A percentile compares a stretch with the other conserved stretches of the same genome.
These are phyloP conservation scores for Aspidapion aeneum DNA, from an alignment of 2,888 invertebrate species.

Conservation along the genomic window DNA sequence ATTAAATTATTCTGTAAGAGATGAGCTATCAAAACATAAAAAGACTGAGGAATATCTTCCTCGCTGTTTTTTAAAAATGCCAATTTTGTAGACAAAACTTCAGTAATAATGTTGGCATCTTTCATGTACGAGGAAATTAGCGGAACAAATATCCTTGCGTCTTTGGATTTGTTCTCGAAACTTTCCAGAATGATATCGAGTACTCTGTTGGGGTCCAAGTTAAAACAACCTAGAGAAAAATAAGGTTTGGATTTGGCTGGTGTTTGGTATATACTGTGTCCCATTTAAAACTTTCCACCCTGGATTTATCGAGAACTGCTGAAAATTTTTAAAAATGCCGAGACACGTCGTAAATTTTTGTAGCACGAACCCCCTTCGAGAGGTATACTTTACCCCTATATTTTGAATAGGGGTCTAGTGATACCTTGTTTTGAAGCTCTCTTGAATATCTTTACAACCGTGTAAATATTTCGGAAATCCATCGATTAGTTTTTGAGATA, in stretches of 20 bases:
- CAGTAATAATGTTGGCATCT: constrained; percentile 83
- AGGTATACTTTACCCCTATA: too few species aligned
- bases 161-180: constrained; percentile 84
- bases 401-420: too few species aligned
- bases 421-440: too few species aligned
- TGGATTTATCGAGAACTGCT: too few species aligned
- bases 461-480: too few species aligned
- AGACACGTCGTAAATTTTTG: neutral
- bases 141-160: constrained; percentile 80
- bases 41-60: constrained; percentile 70
- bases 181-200: constrained; percentile 95
- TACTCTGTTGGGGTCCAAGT: constrained; percentile 97
- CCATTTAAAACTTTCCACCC: too few species aligned
- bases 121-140: constrained; percentile 85
- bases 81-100: constrained; percentile 93
- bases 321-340: too few species aligned
- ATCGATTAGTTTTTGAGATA: too few species aligned
- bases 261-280: too few species aligned
- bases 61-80: constrained; percentile 64
- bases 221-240: constrained; percentile 83
- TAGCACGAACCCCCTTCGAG: too few species aligned
- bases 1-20: constrained; percentile 87
- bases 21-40: constrained; percentile 87
- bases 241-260: too few species aligned
- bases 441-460: too few species aligned